Evolutionary conservation across 2,113 vertebrate species (phyloP), one percentile per base, ranked within the genome.

Genomic region (Siphamia tubifer): DNA sequence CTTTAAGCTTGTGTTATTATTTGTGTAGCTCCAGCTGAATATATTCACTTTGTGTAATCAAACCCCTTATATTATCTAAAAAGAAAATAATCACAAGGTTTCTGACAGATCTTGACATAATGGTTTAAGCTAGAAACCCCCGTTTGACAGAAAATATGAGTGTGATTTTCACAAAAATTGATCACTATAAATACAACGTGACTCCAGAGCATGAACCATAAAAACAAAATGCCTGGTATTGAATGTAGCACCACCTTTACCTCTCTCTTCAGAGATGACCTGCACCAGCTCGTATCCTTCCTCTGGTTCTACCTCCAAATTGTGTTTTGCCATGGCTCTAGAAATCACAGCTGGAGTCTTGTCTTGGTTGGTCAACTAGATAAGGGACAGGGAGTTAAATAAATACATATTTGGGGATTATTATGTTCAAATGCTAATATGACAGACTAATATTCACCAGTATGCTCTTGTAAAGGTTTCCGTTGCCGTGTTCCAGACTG

Each of bases 401-500:
- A 31, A 11, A n/a, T n/a, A n/a, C n/a, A n/a, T n/a, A n/a, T n/a
- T n/a, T n/a, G n/a, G n/a, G n/a, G n/a, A n/a, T n/a, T n/a, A n/a
- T n/a, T n/a, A n/a, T n/a, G n/a, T n/a, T n/a, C n/a, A n/a, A n/a
- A n/a, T n/a, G n/a, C n/a, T n/a, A n/a, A n/a, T n/a, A n/a, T n/a
- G n/a, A n/a, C n/a, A n/a, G n/a, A n/a, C n/a, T n/a, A n/a, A n/a
- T n/a, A n/a, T n/a, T n/a, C n/a, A 98, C 97, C 95, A 98, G 51
- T 39, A 98, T 97, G 91, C 96, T 98, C 88, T 98, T 98, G 92
- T 98, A 99, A 76, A 98, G 91, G 17, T 96, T 98, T 23, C 94
- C 95, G 0, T 95, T 96, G 83, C 88, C 86, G 0, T 96, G 89
- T 9, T 96, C 93, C 13, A 93, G 38, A 8, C 96, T 97, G 86